A percentile compares a stretch with the other conserved stretches of the same genome.
Evolutionary conservation across 2,888 invertebrate genomes (phyloP).

Genomic region (Hydrotaea cyrtoneurina): DNA sequence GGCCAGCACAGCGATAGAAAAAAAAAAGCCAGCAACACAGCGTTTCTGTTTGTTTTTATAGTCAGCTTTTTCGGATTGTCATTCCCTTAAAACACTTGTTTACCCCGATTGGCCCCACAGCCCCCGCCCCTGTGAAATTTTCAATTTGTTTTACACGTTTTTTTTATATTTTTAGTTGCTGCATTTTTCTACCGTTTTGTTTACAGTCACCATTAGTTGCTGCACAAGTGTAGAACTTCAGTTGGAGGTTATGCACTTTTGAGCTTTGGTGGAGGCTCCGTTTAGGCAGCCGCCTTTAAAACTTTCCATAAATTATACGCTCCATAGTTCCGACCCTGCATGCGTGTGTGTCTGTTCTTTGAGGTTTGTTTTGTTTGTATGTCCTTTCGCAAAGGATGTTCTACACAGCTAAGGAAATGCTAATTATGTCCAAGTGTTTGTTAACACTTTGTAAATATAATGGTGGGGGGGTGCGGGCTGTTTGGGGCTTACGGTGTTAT

Average conservation of each 20-base stretch:
- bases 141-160: neutral
- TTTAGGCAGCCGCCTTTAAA: neutral
- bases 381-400: constrained; percentile 13
- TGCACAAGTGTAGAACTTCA: neutral
- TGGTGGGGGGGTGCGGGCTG: neutral
- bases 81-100: constrained; percentile 4
- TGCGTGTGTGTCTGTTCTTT: constrained; percentile 2
- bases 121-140: constrained; percentile 15
- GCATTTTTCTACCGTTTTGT: neutral
- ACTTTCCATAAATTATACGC: constrained; percentile 16
- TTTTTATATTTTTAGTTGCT: neutral
- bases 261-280: too few species aligned
- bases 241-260: neutral
- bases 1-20: neutral
- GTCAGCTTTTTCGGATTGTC: neutral
- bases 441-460: neutral
- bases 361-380: constrained; percentile 1
- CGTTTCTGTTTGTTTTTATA: neutral
- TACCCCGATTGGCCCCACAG: neutral
- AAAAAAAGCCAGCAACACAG: neutral
- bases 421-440: constrained; percentile 40
- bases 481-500: neutral
- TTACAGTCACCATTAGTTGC: neutral
- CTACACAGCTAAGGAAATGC: constrained; percentile 2
- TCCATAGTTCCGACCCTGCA: neutral